Percentiles rank a stretch among this genome's conserved stretches.
Evolutionary conservation across 2,113 vertebrate species (phyloP).

Genomic region (Sus scrofa): T2T-Sscrofa CM000812.6:202841501-202842000

Average conservation of each 20-base stretch:
- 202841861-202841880: neutral
- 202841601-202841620: neutral
- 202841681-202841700: neutral
- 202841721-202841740: neutral
- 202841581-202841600: neutral
- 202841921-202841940: constrained; percentile 56
- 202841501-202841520: neutral
- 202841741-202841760: constrained; percentile 32
- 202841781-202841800: constrained; percentile 30
- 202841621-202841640: neutral
- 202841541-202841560: neutral
- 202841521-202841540: neutral
- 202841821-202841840: neutral
- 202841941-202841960: constrained; percentile 2
- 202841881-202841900: neutral
- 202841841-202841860: neutral
- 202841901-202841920: constrained; percentile 25
- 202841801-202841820: constrained; percentile 35
- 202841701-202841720: rapidly evolving
- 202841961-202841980: constrained; percentile 5
- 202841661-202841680: neutral
- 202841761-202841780: constrained; percentile 10
- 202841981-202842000: constrained; percentile 50
- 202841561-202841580: neutral
- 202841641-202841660: neutral